Conservation (phyloP, 2,113 vertebrate species). For the Noturus placidus region DNA sequence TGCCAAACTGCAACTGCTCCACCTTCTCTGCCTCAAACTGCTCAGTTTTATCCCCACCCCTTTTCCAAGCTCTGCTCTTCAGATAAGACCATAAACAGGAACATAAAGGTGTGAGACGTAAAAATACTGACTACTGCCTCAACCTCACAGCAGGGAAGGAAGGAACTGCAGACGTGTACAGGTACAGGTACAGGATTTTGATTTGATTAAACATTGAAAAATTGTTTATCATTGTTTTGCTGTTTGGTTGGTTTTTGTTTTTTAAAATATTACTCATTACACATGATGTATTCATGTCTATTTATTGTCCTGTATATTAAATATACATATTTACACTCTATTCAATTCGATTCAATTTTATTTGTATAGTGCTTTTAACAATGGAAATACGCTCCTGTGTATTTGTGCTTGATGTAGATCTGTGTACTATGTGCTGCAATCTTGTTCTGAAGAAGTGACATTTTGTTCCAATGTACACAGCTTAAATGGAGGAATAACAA, state of each 20-base stretch:
- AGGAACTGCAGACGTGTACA: neutral
- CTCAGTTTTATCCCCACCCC: neutral
- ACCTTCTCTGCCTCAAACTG: constrained; percentile 31
- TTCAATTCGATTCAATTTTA: too few relatives aligned
- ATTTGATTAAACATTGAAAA: neutral
- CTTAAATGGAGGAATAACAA: neutral
- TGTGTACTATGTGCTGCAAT: neutral
- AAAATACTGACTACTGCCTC: constrained; percentile 4
- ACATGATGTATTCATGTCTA: neutral
- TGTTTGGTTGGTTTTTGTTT: neutral
- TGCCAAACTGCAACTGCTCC: constrained; percentile 27
- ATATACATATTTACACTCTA: neutral
- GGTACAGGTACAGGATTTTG: constrained; percentile 31
- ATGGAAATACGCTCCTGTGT: neutral
- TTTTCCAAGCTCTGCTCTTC: constrained; percentile 10
- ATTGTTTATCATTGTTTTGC: neutral
- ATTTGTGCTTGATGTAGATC: neutral
- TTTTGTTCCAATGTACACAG: neutral
- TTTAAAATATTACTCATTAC: neutral
- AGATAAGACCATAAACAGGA: constrained; percentile 26
- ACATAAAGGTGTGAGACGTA: constrained; percentile 5
- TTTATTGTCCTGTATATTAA: neutral
- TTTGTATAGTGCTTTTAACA: too few relatives aligned
- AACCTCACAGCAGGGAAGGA: neutral
- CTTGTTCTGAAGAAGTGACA: neutral